Percentiles rank a stretch among this genome's conserved stretches.
Evolutionary conservation across 2,113 vertebrate species (phyloP).

Genomic region (Corythaeola cristata): DNA sequence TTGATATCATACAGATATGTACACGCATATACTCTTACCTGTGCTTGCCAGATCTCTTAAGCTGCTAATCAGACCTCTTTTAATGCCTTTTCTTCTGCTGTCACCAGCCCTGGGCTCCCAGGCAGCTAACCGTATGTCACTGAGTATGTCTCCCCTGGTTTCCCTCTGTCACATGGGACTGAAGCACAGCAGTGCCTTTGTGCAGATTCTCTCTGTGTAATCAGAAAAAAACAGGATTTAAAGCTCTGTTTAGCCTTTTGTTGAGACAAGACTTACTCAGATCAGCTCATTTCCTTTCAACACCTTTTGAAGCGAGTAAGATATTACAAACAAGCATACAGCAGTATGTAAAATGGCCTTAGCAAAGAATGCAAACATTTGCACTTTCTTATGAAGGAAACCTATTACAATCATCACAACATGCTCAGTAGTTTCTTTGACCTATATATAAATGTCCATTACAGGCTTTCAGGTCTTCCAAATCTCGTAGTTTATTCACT

Average conservation of each 20-base stretch:
- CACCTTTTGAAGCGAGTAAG: background rate
- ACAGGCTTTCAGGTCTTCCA: background rate
- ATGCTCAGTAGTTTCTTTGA: background rate
- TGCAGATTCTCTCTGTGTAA: background rate
- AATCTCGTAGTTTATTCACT: background rate
- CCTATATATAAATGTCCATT: background rate
- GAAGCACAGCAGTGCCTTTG: background rate
- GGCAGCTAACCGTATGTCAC: background rate
- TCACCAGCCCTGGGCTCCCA: background rate
- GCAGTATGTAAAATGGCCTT: background rate
- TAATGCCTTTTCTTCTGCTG: background rate
- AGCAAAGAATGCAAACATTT: background rate
- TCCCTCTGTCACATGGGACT: background rate
- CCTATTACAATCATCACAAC: background rate
- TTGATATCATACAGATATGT: background rate
- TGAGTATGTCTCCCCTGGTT: background rate
- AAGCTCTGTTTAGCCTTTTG: background rate
- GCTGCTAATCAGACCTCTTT: background rate
- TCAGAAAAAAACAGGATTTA: background rate
- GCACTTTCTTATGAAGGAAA: background rate
- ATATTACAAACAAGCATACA: background rate
- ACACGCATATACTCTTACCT: background rate
- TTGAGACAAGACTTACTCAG: background rate
- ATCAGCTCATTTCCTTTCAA: background rate
- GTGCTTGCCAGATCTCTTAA: background rate